Conservation (phyloP, 2,797 vertebrate species). For the Gymnopithys bicolor region DNA sequence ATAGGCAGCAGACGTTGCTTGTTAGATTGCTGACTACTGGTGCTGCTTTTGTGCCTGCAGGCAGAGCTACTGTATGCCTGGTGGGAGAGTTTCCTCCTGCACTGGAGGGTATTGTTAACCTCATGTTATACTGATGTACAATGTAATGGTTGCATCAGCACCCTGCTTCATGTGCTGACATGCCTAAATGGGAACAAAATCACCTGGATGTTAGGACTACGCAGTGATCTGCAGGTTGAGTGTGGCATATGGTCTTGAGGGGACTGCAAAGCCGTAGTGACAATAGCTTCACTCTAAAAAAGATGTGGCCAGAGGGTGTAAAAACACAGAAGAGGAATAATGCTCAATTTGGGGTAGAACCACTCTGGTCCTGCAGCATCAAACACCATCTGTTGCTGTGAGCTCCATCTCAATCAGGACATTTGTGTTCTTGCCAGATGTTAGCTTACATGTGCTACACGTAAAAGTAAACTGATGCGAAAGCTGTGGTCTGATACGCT, state of each 20-base stretch:
- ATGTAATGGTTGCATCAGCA: not conserved
- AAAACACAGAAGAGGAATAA: not conserved
- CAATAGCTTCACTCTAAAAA: not conserved
- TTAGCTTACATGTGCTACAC: constrained; percentile 41
- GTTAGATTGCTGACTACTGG: not conserved
- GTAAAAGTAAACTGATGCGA: constrained; percentile 51
- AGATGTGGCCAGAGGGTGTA: not conserved
- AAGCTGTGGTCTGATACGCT: constrained; percentile 47
- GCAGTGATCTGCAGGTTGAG: not conserved
- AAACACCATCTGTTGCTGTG: not conserved
- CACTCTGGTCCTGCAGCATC: not conserved
- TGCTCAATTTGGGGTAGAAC: not conserved
- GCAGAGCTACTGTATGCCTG: not conserved
- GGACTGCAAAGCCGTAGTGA: not conserved
- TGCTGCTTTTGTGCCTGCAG: not conserved
- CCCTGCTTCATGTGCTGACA: not conserved
- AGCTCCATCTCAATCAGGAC: constrained; percentile 7
- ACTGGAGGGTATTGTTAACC: not conserved
- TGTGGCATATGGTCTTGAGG: not conserved
- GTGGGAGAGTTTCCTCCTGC: not conserved
- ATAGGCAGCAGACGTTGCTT: not conserved
- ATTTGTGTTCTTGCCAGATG: constrained; percentile 45
- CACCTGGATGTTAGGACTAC: not conserved
- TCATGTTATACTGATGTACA: not conserved
- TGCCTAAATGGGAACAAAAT: not conserved